These are phyloP conservation scores for Girardinichthys multiradiatus DNA, from an alignment of 2,113 vertebrate genomes.

Conservation along the genomic window DNA sequence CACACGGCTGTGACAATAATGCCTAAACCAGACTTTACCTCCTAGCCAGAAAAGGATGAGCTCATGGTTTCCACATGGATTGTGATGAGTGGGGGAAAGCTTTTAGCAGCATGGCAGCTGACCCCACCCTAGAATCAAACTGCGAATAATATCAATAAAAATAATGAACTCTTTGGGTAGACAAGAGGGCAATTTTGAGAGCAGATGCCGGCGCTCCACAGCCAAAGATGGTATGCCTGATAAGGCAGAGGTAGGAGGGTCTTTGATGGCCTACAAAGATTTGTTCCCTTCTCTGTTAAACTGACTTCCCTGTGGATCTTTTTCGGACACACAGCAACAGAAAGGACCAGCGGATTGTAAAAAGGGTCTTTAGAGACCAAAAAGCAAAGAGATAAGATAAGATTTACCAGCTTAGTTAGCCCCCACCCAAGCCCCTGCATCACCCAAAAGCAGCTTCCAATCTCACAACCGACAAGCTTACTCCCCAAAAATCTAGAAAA, in stretches of 20 bases:
- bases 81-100: slow-evolving; percentile 40
- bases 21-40: slow-evolving; percentile 75
- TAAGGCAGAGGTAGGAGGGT: slow-evolving; percentile 47
- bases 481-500: slow-evolving; percentile 1
- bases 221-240: slow-evolving; percentile 50
- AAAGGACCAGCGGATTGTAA: slow-evolving; percentile 42
- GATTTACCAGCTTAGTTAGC: slow-evolving; percentile 69
- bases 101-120: slow-evolving; percentile 66
- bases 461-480: slow-evolving; percentile 48
- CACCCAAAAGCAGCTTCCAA: slow-evolving; percentile 44
- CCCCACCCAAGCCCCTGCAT: slow-evolving; percentile 64
- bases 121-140: slow-evolving; percentile 80
- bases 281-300: slow-evolving; percentile 37
- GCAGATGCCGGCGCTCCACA: slow-evolving; percentile 23
- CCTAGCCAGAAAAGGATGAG: slow-evolving; percentile 69
- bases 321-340: slow-evolving; percentile 27
- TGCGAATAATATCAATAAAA: slow-evolving; percentile 62
- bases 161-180: slow-evolving; percentile 13
- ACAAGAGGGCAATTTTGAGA: not conserved
- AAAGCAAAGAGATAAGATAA: slow-evolving; percentile 55
- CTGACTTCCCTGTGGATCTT: slow-evolving; percentile 12
- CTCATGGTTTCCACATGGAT: slow-evolving; percentile 74
- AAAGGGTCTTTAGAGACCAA: slow-evolving; percentile 44
- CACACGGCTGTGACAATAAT: slow-evolving; percentile 66
- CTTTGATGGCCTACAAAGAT: slow-evolving; percentile 54